These are phyloP conservation scores for Pardosa pseudoannulata DNA, from an alignment of 2,888 invertebrate genomes.

Conservation along the genomic window DNA sequence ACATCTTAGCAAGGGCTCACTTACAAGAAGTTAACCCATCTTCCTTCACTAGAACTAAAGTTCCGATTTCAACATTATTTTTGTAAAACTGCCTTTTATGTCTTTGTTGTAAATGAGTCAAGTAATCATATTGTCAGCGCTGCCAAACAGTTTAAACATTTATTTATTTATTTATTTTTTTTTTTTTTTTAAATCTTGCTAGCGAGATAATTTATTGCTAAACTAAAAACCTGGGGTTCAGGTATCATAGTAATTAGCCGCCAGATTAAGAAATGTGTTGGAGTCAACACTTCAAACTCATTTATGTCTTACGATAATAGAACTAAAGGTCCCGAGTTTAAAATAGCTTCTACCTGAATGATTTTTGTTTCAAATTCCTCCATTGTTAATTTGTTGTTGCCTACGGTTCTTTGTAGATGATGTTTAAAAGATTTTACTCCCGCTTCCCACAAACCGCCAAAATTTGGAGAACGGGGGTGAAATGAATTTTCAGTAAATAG, in stretches of 20 bases:
- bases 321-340: conserved; percentile 75
- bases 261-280: conserved; percentile 76
- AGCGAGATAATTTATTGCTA: conserved; percentile 73
- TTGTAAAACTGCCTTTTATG: conserved; percentile 75
- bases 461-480: conserved; percentile 72
- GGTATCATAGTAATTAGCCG: conserved; percentile 73
- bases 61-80: conserved; percentile 73
- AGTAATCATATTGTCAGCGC: background rate
- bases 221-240: conserved; percentile 73
- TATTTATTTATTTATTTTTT: no score
- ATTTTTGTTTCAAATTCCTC: conserved; percentile 76
- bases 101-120: conserved; percentile 8
- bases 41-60: conserved; percentile 23
- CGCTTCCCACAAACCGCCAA: conserved; percentile 72
- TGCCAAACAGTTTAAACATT: background rate
- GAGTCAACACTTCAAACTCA: conserved; percentile 75
- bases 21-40: conserved; percentile 3
- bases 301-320: conserved; percentile 74
- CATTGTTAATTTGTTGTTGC: conserved; percentile 74
- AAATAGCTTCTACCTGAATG: conserved; percentile 75
- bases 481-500: no score
- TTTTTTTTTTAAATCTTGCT: conserved; percentile 73
- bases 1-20: conserved; percentile 9
- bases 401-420: conserved; percentile 73
- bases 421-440: conserved; percentile 70